Conservation (phyloP, 2,797 vertebrate genomes). For the Hypotaenidia okinawae region DNA sequence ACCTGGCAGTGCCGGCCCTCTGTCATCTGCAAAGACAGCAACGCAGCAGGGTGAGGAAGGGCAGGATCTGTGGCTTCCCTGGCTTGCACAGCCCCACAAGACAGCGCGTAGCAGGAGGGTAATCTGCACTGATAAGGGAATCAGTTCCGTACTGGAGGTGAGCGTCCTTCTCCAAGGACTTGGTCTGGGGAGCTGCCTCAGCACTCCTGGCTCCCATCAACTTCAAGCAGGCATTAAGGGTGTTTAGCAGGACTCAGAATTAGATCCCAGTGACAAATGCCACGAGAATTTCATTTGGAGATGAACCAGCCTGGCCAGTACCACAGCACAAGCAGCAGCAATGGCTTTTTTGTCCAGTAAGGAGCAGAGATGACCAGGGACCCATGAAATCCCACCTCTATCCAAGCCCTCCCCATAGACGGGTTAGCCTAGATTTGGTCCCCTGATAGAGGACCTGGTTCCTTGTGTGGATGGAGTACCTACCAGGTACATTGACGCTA, state of each 20-base stretch:
- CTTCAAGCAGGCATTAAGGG: not conserved
- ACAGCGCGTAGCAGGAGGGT: rapidly evolving
- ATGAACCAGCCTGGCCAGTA: not conserved
- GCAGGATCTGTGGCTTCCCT: rapidly evolving
- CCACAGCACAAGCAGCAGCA: not conserved
- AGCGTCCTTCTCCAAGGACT: not conserved
- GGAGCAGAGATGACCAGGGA: not conserved
- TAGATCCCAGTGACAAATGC: not conserved
- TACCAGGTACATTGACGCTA: rapidly evolving
- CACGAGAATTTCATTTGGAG: not conserved
- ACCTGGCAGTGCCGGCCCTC: conserved; percentile 95
- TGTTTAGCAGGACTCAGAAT: not conserved
- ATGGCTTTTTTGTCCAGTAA: not conserved
- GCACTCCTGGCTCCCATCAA: not conserved
- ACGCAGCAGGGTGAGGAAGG: not conserved
- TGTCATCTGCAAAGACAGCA: conserved; percentile 87
- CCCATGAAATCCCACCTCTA: rapidly evolving
- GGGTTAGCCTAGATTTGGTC: not conserved
- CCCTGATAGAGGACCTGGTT: not conserved
- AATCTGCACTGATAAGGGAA: not conserved
- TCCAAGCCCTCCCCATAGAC: not conserved
- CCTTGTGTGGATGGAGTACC: not conserved
- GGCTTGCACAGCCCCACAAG: not conserved
- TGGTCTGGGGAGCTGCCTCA: not conserved
- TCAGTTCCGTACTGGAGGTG: rapidly evolving